phyloP scores from a whole-genome alignment of 2,113 vertebrate species.

The Halcyon malimbica region DNA sequence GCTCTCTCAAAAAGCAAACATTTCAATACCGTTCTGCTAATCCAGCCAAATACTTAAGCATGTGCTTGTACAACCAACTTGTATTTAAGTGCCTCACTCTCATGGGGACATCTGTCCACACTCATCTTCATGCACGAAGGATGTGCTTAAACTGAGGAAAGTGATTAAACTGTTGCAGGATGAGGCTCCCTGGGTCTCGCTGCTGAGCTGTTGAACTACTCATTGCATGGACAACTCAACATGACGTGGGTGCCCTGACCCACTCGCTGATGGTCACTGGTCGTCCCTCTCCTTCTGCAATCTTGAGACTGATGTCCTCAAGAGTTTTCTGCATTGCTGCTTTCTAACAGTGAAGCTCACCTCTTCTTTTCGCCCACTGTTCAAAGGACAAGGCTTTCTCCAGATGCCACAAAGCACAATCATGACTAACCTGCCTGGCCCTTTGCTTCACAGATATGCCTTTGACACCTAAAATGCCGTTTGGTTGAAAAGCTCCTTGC shows the following conservation, averaged over 20 bases:
- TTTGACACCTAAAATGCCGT: not conserved
- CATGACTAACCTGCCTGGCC: not conserved
- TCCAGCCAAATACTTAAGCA: constrained; percentile 21
- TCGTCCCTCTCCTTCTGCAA: not conserved
- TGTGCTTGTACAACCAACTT: constrained; percentile 3
- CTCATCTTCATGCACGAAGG: not conserved
- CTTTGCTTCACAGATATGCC: not conserved
- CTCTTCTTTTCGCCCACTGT: not conserved
- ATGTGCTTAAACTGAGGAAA: not conserved
- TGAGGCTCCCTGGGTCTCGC: not conserved
- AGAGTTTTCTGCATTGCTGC: not conserved
- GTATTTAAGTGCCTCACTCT: not conserved
- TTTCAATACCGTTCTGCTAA: constrained; percentile 54
- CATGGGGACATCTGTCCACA: not conserved
- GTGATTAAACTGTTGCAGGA: not conserved
- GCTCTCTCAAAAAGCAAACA: constrained; percentile 66
- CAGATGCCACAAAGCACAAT: not conserved
- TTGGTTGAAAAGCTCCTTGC: constrained; percentile 11
- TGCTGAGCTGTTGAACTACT: not conserved
- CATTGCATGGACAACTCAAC: not conserved
- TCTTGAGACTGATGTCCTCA: not conserved
- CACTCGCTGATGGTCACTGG: accelerated
- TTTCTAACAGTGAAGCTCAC: not conserved
- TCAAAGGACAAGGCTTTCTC: not conserved
- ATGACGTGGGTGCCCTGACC: not conserved